Percentiles rank a stretch among this genome's conserved stretches.
These are phyloP conservation scores for Andricus quercusramuli DNA, from an alignment of 2,888 invertebrate species.

Conservation along the genomic window DNA sequence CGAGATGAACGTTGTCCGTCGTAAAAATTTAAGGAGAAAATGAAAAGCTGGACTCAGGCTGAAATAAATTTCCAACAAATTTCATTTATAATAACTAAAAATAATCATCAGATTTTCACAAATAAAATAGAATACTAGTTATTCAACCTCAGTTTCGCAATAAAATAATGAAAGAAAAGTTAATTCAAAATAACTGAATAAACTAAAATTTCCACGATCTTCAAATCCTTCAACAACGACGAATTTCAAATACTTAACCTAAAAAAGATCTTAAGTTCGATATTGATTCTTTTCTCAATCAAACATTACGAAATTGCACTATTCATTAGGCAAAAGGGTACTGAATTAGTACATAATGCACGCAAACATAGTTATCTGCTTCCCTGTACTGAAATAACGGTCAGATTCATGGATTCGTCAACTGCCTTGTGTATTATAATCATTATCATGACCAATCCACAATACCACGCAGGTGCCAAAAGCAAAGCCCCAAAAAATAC, in stretches of 20 bases:
- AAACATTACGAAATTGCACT: neutral
- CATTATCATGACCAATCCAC: neutral
- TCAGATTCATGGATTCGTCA: neutral
- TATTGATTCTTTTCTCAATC: neutral
- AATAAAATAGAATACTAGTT: too few relatives aligned
- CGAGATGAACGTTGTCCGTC: too few relatives aligned
- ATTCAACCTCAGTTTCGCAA: too few relatives aligned
- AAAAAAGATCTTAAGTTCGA: neutral
- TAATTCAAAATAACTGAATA: too few relatives aligned
- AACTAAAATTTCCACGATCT: too few relatives aligned
- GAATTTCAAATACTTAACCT: neutral
- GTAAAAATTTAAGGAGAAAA: too few relatives aligned
- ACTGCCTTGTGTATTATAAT: neutral
- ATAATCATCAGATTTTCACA: too few relatives aligned
- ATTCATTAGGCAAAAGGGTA: neutral
- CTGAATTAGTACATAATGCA: neutral
- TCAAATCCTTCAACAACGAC: too few relatives aligned
- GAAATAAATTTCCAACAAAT: too few relatives aligned
- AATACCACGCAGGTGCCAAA: conserved; percentile 9
- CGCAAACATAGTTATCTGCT: neutral
- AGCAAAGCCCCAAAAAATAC: neutral
- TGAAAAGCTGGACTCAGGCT: too few relatives aligned
- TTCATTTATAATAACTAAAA: too few relatives aligned
- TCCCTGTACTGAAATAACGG: neutral
- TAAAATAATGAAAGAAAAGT: too few relatives aligned